phyloP scores from a whole-genome alignment of 2,888 invertebrate genomes.

The Hedya salicella region DNA sequence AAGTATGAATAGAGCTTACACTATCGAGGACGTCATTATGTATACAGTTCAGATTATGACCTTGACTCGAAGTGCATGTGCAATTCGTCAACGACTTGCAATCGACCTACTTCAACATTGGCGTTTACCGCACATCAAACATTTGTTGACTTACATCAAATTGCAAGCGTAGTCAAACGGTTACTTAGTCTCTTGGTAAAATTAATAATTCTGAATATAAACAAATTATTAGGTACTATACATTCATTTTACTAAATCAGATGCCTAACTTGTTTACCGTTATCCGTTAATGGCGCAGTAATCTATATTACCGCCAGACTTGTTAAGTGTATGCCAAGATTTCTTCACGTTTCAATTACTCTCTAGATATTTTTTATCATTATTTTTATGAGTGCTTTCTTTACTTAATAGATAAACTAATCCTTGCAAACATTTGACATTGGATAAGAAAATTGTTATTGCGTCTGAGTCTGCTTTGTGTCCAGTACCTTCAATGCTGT shows the following conservation, averaged over 20 bases:
- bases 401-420: slow-evolving; percentile 42
- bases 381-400: slow-evolving; percentile 44
- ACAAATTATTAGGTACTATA: background rate
- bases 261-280: slow-evolving; percentile 21
- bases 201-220: no score
- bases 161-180: no score
- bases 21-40: no score
- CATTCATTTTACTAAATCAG: background rate
- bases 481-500: slow-evolving; percentile 23
- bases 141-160: no score
- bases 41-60: no score
- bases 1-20: no score
- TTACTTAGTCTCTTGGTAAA: no score
- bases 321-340: slow-evolving; percentile 24
- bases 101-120: no score
- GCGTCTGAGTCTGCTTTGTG: slow-evolving; percentile 49
- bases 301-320: slow-evolving; percentile 33
- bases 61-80: no score
- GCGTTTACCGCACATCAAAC: no score
- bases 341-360: slow-evolving; percentile 34
- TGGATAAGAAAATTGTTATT: slow-evolving; percentile 57
- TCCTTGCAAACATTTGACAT: slow-evolving; percentile 55
- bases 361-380: slow-evolving; percentile 6
- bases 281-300: slow-evolving; percentile 13
- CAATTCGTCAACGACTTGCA: no score